Base-by-base conservation (phyloP, 2,888 invertebrate species). In the Drosophila longiperda region DNA sequence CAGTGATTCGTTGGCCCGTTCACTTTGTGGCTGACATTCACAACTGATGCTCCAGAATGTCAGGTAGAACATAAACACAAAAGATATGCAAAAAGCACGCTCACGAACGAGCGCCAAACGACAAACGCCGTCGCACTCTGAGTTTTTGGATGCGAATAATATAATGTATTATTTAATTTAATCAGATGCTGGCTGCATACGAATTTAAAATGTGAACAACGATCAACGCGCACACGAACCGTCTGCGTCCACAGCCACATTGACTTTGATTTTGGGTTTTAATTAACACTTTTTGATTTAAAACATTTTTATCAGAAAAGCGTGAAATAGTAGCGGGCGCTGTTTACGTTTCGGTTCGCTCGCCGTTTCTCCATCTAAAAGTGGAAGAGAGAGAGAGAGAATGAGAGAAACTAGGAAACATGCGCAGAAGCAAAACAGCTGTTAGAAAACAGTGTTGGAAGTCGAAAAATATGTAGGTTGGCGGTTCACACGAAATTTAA, bases 281-380 rank as follows among this genome's bases (percentile, higher is more conserved):
- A 85, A 86, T 86, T 86, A 86, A 89, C 89, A 86, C 89, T 84
- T 87, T 85, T 87, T 84, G 85, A 87, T 86, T 89, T 86, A 86
- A 85, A 83, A 87, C 87, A 86, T 84, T 89, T 89, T 86, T 86
- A 89, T 89, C 89, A 85, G 78, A 81, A 79, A 83, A 85, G 83
- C 83, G 83, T 80, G 83, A 85, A 87, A 85, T 83, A 52, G 76
- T 70, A 81, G 81, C 82, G 68, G 67, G 74, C 78, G 89, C 80
- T 86, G 85, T 86, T 86, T 86, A 89, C 89, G 87, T 89, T 86
- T 84, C 83, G 81, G 74, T 74, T 66, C 57, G 80, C 72, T 67
- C 75, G 40, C 68, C 45, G 48, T 68, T 76, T 26, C 38, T 38
- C 4, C 26, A 26, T 29, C 20, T 59, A 20, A 63, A 50, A 54